These are phyloP conservation scores for Trichoplusia ni DNA, from an alignment of 1,140 invertebrate species.

Conservation along the genomic window DNA sequence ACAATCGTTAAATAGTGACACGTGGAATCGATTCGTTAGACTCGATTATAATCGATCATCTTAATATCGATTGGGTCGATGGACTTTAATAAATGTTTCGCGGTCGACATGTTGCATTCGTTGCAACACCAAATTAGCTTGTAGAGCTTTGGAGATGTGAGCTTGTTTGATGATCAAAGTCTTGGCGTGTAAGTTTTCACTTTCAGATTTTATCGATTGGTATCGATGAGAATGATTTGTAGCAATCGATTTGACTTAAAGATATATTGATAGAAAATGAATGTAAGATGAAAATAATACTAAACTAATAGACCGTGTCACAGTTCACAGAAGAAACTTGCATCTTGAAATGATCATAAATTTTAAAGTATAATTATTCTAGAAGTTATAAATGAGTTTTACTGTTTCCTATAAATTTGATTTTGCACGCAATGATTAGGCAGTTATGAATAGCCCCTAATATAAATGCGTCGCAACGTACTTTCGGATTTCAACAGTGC, in stretches of 20 bases:
- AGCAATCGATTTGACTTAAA: too few relatives aligned
- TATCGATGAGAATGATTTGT: too few relatives aligned
- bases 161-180: neutral
- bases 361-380: too few relatives aligned
- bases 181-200: neutral
- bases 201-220: neutral
- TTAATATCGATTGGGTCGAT: slow-evolving; percentile 37
- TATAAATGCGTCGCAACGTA: neutral
- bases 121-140: slow-evolving; percentile 18
- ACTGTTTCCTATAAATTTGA: too few relatives aligned
- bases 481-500: slow-evolving; percentile 1
- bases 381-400: too few relatives aligned
- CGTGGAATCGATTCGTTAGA: slow-evolving; percentile 45
- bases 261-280: too few relatives aligned
- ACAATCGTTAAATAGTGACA: slow-evolving; percentile 37
- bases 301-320: too few relatives aligned
- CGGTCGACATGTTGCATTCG: slow-evolving; percentile 37
- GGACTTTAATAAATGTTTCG: slow-evolving; percentile 61
- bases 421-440: too few relatives aligned
- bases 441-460: neutral
- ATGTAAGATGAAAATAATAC: too few relatives aligned
- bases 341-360: too few relatives aligned
- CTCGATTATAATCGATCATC: slow-evolving; percentile 49
- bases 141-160: neutral
- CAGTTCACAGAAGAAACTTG: too few relatives aligned